Conservation (phyloP, 1,140 invertebrate species). For the Tetranychus urticae region DNA sequence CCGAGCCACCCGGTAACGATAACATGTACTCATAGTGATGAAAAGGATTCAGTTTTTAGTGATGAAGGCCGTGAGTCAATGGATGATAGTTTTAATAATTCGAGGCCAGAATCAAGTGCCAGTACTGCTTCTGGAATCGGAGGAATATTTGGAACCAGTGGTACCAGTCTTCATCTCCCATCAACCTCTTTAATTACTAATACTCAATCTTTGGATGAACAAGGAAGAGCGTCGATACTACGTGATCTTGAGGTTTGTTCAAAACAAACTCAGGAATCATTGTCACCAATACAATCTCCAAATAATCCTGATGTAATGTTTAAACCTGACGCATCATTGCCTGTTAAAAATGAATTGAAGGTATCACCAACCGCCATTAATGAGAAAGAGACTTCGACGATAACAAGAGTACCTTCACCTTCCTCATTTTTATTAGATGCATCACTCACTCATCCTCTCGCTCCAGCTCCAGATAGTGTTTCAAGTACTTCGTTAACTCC, state of each 20-base stretch:
- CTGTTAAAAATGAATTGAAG: not conserved
- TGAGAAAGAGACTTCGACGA: not conserved
- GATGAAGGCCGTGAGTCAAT: not conserved
- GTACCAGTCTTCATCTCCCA: not conserved
- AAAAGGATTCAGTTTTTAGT: not conserved
- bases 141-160: not conserved
- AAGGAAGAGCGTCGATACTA: conserved; percentile 8
- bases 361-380: not conserved
- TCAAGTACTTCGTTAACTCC: not conserved
- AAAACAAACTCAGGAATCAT: not conserved
- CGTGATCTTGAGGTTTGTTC: conserved; percentile 5
- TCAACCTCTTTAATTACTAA: conserved; percentile 12
- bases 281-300: not conserved
- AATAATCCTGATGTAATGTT: not conserved
- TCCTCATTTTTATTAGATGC: not conserved
- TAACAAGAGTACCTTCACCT: not conserved
- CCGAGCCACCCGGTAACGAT: not conserved
- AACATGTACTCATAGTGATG: not conserved
- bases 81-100: not conserved
- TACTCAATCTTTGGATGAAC: conserved; percentile 14
- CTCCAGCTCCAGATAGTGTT: too few relatives aligned
- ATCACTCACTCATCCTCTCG: too few relatives aligned
- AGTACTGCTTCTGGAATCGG: not conserved
- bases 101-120: not conserved
- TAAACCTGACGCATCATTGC: not conserved